A percentile compares a stretch with the other conserved stretches of the same genome.
phyloP scores from a whole-genome alignment of 2,888 invertebrate genomes.

The Aphodius sticticus region DNA sequence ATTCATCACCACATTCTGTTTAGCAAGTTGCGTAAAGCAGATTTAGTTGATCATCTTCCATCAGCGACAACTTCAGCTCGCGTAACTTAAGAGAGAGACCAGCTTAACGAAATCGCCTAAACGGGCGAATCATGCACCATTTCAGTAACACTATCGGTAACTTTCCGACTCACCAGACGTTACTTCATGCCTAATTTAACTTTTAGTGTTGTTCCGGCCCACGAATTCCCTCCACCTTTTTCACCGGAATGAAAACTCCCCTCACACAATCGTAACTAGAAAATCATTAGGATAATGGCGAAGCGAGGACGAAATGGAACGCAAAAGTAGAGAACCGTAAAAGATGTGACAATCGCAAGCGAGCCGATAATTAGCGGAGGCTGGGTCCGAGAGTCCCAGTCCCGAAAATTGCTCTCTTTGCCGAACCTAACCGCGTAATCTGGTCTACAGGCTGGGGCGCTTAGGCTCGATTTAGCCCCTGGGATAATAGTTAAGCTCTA shows the following conservation, averaged over 20 bases:
- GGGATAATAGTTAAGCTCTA: background rate
- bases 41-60: background rate
- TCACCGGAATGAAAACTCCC: background rate
- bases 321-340: background rate
- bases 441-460: background rate
- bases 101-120: background rate
- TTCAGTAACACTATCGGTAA: background rate
- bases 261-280: background rate
- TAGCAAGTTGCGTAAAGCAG: background rate
- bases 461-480: background rate
- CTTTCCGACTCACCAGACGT: background rate
- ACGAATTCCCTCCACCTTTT: background rate
- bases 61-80: background rate
- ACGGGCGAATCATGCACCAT: background rate
- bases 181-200: background rate
- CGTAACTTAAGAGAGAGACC: background rate
- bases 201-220: background rate
- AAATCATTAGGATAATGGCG: background rate
- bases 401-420: background rate
- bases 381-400: background rate
- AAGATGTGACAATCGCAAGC: constrained; percentile 4
- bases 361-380: background rate
- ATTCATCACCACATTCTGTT: background rate
- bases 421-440: background rate
- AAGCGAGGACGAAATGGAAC: background rate